Evolutionary conservation across 2,888 invertebrate genomes (phyloP), one percentile per base, ranked within the genome.

Genomic region (Clepsis dumicolana): DNA sequence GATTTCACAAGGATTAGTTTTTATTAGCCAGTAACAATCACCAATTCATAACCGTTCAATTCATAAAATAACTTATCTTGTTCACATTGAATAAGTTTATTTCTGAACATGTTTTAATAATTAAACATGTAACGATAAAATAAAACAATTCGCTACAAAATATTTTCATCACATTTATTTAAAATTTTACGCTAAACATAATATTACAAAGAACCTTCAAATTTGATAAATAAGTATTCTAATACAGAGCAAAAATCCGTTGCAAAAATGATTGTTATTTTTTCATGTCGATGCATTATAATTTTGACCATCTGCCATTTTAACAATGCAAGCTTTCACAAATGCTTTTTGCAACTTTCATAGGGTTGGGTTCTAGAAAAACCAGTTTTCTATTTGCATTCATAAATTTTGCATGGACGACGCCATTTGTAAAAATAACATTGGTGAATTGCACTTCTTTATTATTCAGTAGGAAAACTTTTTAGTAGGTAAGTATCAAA

Each of bases 271-370:
- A 56, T 66, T 48, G 21, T 57, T 41, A 27, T 63, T 38, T 62
- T 57, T 64, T 52, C 14, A 64, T 18, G 72, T 61, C 38, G 64
- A 50, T 66, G 76, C 74, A 74, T 80, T 79, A 79, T 80, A 54
- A 54, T 72, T 74, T 76, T 77, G 79, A 77, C 86, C 91, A 91
- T 90, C 91, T 91, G 91, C 85, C 78, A 74, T 78, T 75, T 77
- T 78, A 73, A 88, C 87, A 89, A 85, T 84, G 85, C 83, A 86
- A 76, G 82, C 85, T 84, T 89, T 88, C 80, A 81, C 84, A 76
- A 80, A 79, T 81, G 80, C 80, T 84, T 84, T 89, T 88, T 68
- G 88, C 88, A 78, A 86, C 72, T 74, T 74, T 76, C 72, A 75
- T 75, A 82, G 87, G 87, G 82, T 80, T 66, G 64, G 62, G 73